Evolutionary conservation across 64 coral and sea anemone species (phyloP).

Genomic region (Dendrophyllia cribrosa): DNA sequence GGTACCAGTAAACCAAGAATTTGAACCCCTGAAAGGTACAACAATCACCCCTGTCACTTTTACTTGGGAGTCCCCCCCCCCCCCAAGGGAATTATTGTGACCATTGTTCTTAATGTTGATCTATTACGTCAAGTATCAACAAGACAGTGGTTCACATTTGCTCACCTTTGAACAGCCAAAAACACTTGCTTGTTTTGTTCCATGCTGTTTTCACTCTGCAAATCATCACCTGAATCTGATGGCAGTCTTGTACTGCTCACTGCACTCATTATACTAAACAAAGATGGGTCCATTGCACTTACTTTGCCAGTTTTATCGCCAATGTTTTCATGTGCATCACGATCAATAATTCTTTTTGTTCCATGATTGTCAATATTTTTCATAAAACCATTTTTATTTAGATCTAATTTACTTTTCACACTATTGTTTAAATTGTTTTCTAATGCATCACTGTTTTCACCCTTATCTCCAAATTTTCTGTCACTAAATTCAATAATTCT

Average conservation of each 20-base stretch:
- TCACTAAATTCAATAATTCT: constrained; percentile 27
- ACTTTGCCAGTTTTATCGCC: constrained; percentile 37
- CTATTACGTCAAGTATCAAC: background rate
- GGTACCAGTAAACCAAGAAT: too few species aligned
- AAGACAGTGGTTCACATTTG: background rate
- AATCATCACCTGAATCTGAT: constrained; percentile 58
- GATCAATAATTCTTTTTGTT: background rate
- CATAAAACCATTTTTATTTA: constrained; percentile 23
- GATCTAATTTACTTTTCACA: constrained; percentile 4
- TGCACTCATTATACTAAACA: constrained; percentile 81
- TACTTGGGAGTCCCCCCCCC: too few species aligned
- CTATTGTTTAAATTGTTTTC: constrained; percentile 33
- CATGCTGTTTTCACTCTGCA: constrained; percentile 70
- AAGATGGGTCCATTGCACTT: constrained; percentile 46
- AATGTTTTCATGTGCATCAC: constrained; percentile 39
- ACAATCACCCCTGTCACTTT: too few species aligned
- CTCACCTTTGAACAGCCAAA: constrained; percentile 91
- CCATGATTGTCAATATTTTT: background rate
- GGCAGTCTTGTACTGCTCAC: constrained; percentile 70
- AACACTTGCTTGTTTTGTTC: constrained; percentile 87
- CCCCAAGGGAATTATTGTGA: too few species aligned
- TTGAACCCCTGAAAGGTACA: too few species aligned
- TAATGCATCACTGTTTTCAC: background rate
- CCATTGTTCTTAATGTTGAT: too few species aligned
- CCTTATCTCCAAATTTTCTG: constrained; percentile 19